These are phyloP conservation scores for Falco columbarius DNA, from an alignment of 2,797 vertebrate species.

Conservation along the genomic window DNA sequence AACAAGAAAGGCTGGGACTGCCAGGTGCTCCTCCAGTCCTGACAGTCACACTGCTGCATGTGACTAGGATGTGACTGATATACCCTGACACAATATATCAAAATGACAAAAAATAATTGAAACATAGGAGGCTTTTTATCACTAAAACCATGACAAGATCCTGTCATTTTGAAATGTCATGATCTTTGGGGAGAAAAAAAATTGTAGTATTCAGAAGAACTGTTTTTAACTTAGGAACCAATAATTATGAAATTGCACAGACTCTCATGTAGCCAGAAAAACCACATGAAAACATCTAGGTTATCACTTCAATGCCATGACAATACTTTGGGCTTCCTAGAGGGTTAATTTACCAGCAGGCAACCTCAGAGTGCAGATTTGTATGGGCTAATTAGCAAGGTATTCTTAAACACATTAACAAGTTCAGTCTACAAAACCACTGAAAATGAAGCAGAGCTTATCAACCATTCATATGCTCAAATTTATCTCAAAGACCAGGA, in stretches of 20 bases:
- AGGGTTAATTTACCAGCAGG: background rate
- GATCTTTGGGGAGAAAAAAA: background rate
- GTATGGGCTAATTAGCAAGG: background rate
- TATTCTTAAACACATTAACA: background rate
- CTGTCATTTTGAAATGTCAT: background rate
- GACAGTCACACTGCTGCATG: background rate
- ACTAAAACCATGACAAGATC: background rate
- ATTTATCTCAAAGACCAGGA: background rate
- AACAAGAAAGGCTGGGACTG: background rate
- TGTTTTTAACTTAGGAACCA: background rate
- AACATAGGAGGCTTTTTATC: background rate
- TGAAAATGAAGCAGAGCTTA: background rate
- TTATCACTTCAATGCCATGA: background rate
- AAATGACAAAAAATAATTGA: background rate
- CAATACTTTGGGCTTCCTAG: background rate
- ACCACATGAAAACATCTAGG: background rate
- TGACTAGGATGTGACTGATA: background rate
- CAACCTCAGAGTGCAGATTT: background rate
- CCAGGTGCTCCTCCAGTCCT: background rate
- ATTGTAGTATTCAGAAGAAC: background rate
- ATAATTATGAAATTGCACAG: background rate
- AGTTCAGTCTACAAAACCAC: background rate
- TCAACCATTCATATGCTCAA: background rate
- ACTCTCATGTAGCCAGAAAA: background rate
- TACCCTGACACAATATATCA: background rate